Evolutionary conservation across 2,888 invertebrate species (phyloP), one percentile per base, ranked within the genome.

Genomic region (Unio delphinus): DNA sequence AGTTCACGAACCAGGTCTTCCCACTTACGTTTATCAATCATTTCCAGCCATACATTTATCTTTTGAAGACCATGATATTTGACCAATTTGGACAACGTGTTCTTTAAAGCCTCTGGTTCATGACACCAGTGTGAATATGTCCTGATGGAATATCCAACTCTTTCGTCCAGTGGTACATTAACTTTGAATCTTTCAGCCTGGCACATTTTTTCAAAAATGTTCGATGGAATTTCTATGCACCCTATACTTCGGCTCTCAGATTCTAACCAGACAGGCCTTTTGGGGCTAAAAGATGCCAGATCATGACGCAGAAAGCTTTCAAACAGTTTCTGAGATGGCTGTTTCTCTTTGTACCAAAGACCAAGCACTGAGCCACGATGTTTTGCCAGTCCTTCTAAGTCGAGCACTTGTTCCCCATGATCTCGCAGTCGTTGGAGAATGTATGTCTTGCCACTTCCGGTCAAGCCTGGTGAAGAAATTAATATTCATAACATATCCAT

Each of bases 221-320:
- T 58, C 11, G 65, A 56, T 5, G 82, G 84, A 30, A 84, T 72
- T 15, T 23, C 20, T 15, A 80, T 64, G 5, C 64, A 70, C 18
- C 84, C 83, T n/a, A 84, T 80, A n/a, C 70, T 68, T 58, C 64
- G n/a, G 69, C 83, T 83, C 67, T 84, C 83, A 6, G 84, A 83
- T 69, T 84, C 84, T 61, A 84, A 66, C 81, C 82, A 84, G 23
- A 84, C 80, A 15, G 79, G 75, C 61, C 56, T 67, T 11, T 67
- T 34, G 2, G 69, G 61, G 59, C 75, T 61, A 66, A 83, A 80
- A 4, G 55, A 26, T 5, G 60, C 26, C 15, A 84, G 61, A 26
- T 73, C 58, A 45, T 78, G 64, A 45, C 71, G 34, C 2, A 84
- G 62, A 17, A 75, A 58, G 1, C 80, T 73, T 58, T 80, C 78